These are phyloP conservation scores for Heliconius ismenius DNA, from an alignment of 2,888 invertebrate genomes.

Conservation along the genomic window DNA sequence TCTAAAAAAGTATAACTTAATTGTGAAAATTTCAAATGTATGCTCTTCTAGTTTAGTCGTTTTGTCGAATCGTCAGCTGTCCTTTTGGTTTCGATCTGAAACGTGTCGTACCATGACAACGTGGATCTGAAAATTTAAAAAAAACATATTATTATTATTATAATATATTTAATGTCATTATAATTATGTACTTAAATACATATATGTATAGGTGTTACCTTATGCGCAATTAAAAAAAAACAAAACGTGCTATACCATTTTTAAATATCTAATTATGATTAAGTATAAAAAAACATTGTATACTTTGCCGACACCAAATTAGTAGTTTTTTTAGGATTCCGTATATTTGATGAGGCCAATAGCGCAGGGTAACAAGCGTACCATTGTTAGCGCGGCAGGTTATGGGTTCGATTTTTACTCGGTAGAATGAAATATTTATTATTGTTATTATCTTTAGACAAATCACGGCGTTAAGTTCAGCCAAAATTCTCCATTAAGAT, in stretches of 20 bases:
- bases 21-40: not conserved
- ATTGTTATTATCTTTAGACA: no score
- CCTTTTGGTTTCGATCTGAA: constrained; percentile 51
- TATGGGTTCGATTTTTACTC: no score
- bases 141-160: not conserved
- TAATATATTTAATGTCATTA: not conserved
- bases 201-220: not conserved
- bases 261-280: constrained; percentile 13
- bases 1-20: not conserved
- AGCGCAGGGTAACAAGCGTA: no score
- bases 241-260: constrained; percentile 4
- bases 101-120: constrained; percentile 54
- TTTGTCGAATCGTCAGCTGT: constrained; percentile 30
- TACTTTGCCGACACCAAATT: constrained; percentile 1
- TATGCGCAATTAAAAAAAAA: constrained; percentile 15
- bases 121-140: constrained; percentile 54
- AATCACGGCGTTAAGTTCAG: no score
- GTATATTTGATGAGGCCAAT: not conserved
- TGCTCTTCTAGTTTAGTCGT: not conserved
- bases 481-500: no score
- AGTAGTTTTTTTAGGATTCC: not conserved
- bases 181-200: no score
- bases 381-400: no score
- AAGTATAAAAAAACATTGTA: not conserved
- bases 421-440: no score